A percentile compares a stretch with the other conserved stretches of the same genome.
Conservation (phyloP, 2,113 vertebrate genomes). For the Oenanthe melanoleuca region DNA sequence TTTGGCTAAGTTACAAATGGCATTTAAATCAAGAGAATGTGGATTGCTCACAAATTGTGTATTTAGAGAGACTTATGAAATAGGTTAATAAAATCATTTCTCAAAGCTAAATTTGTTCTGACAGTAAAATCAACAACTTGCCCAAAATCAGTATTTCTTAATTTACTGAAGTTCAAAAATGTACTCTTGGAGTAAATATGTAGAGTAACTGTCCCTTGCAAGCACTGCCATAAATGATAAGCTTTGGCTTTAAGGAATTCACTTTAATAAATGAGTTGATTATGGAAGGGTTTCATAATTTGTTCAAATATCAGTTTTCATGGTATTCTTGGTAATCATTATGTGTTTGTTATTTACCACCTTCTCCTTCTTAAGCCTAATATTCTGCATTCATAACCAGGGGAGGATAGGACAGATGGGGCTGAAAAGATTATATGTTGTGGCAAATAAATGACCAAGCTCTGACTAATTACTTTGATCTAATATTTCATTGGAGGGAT, state of each 20-base stretch:
- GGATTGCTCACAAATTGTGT: slow-evolving; percentile 55
- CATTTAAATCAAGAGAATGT: slow-evolving; percentile 42
- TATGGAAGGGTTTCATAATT: slow-evolving; percentile 44
- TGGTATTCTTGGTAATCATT: slow-evolving; percentile 46
- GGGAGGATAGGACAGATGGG: slow-evolving; percentile 11
- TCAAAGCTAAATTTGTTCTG: slow-evolving; percentile 71
- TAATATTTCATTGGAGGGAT: not conserved
- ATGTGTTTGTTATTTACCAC: slow-evolving; percentile 21
- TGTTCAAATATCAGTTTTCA: slow-evolving; percentile 36
- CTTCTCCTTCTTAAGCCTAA: not conserved
- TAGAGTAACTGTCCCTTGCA: slow-evolving; percentile 27
- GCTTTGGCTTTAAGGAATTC: slow-evolving; percentile 29
- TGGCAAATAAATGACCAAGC: slow-evolving; percentile 11
- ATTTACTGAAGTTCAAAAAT: slow-evolving; percentile 63
- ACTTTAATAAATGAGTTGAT: slow-evolving; percentile 61
- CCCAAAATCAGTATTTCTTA: slow-evolving; percentile 70
- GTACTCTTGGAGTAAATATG: slow-evolving; percentile 43
- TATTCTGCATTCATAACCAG: not conserved
- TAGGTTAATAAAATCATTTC: slow-evolving; percentile 71
- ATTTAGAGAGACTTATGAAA: slow-evolving; percentile 61
- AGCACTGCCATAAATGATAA: slow-evolving; percentile 25
- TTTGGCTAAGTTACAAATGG: slow-evolving; percentile 62
- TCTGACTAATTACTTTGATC: slow-evolving; percentile 13
- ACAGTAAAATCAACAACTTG: slow-evolving; percentile 69
- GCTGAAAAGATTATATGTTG: not conserved